Evolutionary conservation across 2,888 invertebrate species (phyloP).

Genomic region (Drosophila neonasuta): DNA sequence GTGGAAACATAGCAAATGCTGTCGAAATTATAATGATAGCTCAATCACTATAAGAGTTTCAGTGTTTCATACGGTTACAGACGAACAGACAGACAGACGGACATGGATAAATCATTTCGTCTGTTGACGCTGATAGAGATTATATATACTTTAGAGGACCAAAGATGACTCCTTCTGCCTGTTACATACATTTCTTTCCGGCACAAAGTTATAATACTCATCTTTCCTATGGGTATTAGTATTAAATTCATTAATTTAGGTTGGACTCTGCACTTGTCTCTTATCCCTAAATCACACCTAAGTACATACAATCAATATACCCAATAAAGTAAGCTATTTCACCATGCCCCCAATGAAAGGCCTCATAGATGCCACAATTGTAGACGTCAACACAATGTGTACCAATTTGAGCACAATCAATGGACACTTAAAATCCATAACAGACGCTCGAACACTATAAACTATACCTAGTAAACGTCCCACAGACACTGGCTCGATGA

Average conservation of each 20-base stretch:
- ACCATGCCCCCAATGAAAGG: not conserved
- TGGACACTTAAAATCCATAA: conserved; percentile 52
- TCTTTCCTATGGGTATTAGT: no score
- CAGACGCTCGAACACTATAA: conserved; percentile 49
- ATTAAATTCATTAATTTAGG: not conserved
- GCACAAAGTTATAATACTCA: no score
- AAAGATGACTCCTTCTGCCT: no score
- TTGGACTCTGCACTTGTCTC: not conserved
- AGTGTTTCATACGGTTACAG: no score
- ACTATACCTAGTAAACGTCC: conserved; percentile 20
- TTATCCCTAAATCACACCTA: not conserved
- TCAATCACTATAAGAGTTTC: no score
- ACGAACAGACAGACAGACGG: no score
- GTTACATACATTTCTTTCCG: no score
- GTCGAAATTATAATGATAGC: no score
- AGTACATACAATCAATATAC: conserved; percentile 17
- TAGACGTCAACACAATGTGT: conserved; percentile 50
- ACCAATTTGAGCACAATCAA: conserved; percentile 46
- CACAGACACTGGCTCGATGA: not conserved
- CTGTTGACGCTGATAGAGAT: no score
- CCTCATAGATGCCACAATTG: conserved; percentile 29
- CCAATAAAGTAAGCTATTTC: conserved; percentile 36
- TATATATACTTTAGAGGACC: no score
- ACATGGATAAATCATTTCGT: no score
- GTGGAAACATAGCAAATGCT: no score